Conservation (phyloP, 1,140 invertebrate species). For the Saccostrea glomerata region DNA sequence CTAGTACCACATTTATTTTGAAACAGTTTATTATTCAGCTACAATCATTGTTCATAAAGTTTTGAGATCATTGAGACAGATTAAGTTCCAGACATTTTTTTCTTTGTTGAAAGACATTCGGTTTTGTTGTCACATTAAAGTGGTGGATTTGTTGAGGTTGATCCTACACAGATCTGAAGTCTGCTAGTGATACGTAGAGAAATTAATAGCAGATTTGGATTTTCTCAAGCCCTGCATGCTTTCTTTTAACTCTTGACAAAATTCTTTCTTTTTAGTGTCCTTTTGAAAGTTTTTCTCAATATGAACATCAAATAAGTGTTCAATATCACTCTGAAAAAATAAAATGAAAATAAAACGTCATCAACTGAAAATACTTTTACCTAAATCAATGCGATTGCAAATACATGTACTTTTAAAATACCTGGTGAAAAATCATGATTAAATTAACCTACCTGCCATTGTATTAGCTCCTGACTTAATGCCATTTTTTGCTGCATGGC, state of each 20-base stretch:
- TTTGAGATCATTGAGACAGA: not conserved
- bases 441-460: slow-evolving; percentile 89
- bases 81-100: not conserved
- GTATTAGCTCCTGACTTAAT: slow-evolving; percentile 94
- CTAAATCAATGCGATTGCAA: not conserved
- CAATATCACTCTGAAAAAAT: slow-evolving; percentile 92
- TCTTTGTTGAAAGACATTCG: not conserved
- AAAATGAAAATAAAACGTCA: not conserved
- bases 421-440: slow-evolving; percentile 76
- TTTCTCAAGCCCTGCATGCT: slow-evolving; percentile 50
- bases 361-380: not conserved
- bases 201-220: slow-evolving; percentile 48
- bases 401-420: not conserved
- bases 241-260: slow-evolving; percentile 49
- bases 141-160: not conserved
- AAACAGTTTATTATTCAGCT: not conserved
- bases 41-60: not conserved
- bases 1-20: no score
- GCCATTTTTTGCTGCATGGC: slow-evolving; percentile 97
- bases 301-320: slow-evolving; percentile 93
- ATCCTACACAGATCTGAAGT: not conserved
- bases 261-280: slow-evolving; percentile 65
- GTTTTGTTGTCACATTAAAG: not conserved
- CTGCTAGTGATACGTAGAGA: slow-evolving; percentile 12
- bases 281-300: slow-evolving; percentile 87